Evolutionary conservation across 2,888 invertebrate genomes (phyloP).

Genomic region (Amblyjoppa proteus): DNA sequence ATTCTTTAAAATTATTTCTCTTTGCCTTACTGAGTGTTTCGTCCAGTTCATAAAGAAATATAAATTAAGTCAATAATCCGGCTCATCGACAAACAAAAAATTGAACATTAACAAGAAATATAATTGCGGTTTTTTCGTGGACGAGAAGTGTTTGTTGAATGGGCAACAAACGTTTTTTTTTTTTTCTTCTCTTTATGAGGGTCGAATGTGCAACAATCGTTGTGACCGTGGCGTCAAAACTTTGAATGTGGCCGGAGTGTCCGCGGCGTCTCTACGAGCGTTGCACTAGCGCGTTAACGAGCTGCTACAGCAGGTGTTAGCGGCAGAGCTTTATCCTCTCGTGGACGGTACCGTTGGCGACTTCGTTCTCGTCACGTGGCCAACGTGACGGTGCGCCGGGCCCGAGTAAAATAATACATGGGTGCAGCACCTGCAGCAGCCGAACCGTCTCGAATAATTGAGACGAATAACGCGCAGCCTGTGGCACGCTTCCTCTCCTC

Average conservation of each 20-base stretch:
- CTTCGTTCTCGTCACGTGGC: conserved; percentile 25
- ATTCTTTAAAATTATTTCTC: too few species aligned
- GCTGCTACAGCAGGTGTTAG: conserved; percentile 58
- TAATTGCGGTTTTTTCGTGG: too few species aligned
- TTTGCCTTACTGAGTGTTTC: too few species aligned
- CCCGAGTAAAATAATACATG: conserved; percentile 34
- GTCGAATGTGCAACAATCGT: too few species aligned
- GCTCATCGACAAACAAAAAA: too few species aligned
- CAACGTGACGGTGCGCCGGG: conserved; percentile 16
- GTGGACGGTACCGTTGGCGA: conserved; percentile 42
- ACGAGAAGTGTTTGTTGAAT: too few species aligned
- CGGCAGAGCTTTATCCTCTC: conserved; percentile 47
- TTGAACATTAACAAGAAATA: too few species aligned
- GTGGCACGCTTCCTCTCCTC: conserved; percentile 26
- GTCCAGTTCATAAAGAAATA: too few species aligned
- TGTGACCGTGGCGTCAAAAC: neutral
- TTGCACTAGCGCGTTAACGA: conserved; percentile 47
- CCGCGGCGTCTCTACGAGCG: neutral
- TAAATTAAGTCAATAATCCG: too few species aligned
- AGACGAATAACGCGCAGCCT: conserved; percentile 51
- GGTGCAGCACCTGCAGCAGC: conserved; percentile 52
- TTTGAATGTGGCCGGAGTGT: neutral
- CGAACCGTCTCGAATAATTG: conserved; percentile 65
- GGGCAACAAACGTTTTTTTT: too few species aligned
- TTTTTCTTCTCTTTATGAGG: too few species aligned